phyloP scores from a whole-genome alignment of 2,113 vertebrate species.

The Octodon degus region DNA sequence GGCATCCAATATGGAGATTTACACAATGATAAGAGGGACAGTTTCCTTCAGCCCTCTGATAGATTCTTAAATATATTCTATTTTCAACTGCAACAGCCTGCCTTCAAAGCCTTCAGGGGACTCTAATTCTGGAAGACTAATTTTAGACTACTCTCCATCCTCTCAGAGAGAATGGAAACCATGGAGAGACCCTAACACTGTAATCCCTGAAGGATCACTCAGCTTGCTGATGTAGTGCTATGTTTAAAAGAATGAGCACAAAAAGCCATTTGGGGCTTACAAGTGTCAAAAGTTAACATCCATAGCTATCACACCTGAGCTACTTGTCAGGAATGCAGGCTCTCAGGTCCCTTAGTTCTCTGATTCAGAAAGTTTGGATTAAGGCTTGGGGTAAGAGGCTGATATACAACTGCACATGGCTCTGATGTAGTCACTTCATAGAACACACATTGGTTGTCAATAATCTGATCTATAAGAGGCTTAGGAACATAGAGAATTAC shows the following conservation, averaged over 20 bases:
- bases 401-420: background rate
- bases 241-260: background rate
- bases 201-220: background rate
- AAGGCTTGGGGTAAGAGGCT: background rate
- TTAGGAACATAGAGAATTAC: background rate
- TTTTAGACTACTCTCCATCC: background rate
- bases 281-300: background rate
- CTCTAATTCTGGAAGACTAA: constrained; percentile 18
- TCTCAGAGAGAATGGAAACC: background rate
- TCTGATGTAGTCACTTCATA: background rate
- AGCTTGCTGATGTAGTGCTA: background rate
- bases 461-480: background rate
- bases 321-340: background rate
- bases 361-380: background rate
- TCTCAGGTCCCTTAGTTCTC: background rate
- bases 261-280: background rate
- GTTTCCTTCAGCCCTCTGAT: background rate
- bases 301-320: background rate
- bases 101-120: background rate
- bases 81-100: background rate
- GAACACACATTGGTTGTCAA: background rate
- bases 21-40: background rate
- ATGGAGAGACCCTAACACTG: background rate
- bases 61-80: background rate
- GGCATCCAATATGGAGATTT: background rate